Evolutionary conservation across 2,888 invertebrate genomes (phyloP).

Genomic region (Dioctria linearis): DNA sequence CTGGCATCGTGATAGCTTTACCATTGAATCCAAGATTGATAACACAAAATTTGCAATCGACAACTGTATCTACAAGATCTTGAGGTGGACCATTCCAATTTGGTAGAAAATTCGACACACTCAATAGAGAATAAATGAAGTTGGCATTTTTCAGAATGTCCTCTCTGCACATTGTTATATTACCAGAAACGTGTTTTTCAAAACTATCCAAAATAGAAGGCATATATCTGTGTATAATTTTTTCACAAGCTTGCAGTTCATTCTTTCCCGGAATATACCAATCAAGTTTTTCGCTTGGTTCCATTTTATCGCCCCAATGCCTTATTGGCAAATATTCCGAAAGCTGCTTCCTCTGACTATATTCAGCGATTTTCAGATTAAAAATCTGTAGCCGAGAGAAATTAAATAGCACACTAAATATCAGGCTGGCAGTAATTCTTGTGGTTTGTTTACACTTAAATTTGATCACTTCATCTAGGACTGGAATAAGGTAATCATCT

Average conservation of each 20-base stretch:
- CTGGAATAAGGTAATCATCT: constrained; percentile 74
- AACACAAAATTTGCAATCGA: constrained; percentile 62
- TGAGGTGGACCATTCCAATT: constrained; percentile 77
- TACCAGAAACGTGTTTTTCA: constrained; percentile 73
- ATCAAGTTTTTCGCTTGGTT: constrained; percentile 77
- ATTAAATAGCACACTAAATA: constrained; percentile 75
- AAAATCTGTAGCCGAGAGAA: constrained; percentile 77
- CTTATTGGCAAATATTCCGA: constrained; percentile 81
- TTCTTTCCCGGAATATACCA: constrained; percentile 85
- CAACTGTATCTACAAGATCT: constrained; percentile 55
- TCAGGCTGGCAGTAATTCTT: constrained; percentile 75
- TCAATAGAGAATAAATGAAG: constrained; percentile 77
- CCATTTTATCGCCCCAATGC: constrained; percentile 81
- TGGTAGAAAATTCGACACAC: constrained; percentile 79
- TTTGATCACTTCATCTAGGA: constrained; percentile 81
- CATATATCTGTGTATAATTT: constrained; percentile 78
- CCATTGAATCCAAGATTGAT: constrained; percentile 72
- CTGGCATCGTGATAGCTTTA: constrained; percentile 73
- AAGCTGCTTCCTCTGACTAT: constrained; percentile 77
- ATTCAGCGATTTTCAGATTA: constrained; percentile 76
- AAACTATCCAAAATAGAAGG: constrained; percentile 77
- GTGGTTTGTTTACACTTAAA: constrained; percentile 80
- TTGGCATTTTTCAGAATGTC: constrained; percentile 74
- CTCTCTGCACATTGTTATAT: constrained; percentile 75
- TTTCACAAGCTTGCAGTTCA: constrained; percentile 79